Evolutionary conservation across 1,140 invertebrate species (phyloP).

Genomic region (Hyles euphorbiae): DNA sequence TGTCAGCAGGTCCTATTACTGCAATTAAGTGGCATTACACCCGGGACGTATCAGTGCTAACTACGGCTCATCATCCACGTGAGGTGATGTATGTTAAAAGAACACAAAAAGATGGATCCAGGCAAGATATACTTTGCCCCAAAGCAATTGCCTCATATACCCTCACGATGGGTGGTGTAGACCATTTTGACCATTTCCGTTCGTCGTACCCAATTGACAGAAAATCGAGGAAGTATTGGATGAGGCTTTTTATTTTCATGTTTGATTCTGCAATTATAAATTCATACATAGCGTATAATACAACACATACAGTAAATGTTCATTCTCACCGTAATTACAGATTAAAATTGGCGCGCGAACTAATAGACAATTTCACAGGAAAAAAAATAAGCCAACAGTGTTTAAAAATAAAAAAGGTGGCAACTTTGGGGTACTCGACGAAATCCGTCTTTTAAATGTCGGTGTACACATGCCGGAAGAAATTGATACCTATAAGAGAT

Average conservation of each 20-base stretch:
- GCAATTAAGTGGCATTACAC: constrained; percentile 41
- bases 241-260: constrained; percentile 19
- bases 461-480: constrained; percentile 23
- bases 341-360: constrained; percentile 24
- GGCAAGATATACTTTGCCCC: constrained; percentile 25
- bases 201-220: constrained; percentile 23
- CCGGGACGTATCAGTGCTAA: constrained; percentile 31
- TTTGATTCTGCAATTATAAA: constrained; percentile 31
- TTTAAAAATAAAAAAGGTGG: constrained; percentile 17
- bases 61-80: constrained; percentile 34
- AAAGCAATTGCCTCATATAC: constrained; percentile 35
- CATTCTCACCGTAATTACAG: constrained; percentile 32
- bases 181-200: constrained; percentile 35
- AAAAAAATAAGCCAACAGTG: constrained; percentile 14
- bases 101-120: constrained; percentile 37
- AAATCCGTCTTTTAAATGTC: constrained; percentile 26
- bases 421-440: constrained; percentile 26
- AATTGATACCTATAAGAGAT: constrained; percentile 31
- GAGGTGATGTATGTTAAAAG: constrained; percentile 30
- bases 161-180: constrained; percentile 33
- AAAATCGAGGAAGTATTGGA: constrained; percentile 21
- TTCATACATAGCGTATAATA: constrained; percentile 34
- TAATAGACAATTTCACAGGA: constrained; percentile 23
- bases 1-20: constrained; percentile 29
- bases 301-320: constrained; percentile 18